A percentile compares a stretch with the other conserved stretches of the same genome.
Evolutionary conservation across 2,888 invertebrate genomes (phyloP).

Genomic region (Sussaba pulchella): DNA sequence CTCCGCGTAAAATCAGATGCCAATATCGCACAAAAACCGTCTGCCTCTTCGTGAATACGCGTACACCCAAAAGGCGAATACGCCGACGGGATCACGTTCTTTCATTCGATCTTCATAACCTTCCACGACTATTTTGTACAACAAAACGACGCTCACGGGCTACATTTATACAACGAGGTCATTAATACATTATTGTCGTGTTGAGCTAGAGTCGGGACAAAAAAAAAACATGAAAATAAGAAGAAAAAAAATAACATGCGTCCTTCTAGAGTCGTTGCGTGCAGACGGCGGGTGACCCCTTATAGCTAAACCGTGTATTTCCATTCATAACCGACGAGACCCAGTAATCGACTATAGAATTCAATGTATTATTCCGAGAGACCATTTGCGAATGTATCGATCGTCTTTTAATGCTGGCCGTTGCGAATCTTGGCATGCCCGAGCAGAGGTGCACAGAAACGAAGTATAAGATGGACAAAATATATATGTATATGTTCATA

Average conservation of each 20-base stretch:
- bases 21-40: no score
- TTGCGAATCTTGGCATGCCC: background rate
- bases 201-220: background rate
- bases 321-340: constrained; percentile 33
- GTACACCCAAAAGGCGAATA: no score
- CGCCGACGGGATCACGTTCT: no score
- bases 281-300: constrained; percentile 2
- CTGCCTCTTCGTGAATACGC: no score
- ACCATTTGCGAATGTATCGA: constrained; percentile 7
- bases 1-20: no score
- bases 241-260: no score
- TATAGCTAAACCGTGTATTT: constrained; percentile 7
- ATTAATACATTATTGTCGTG: constrained; percentile 20
- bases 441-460: background rate
- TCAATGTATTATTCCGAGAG: constrained; percentile 10
- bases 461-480: background rate
- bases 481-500: background rate
- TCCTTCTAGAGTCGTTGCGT: constrained; percentile 32
- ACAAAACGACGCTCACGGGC: background rate
- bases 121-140: background rate
- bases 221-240: constrained; percentile 12
- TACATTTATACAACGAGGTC: background rate
- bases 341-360: constrained; percentile 24
- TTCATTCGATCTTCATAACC: background rate
- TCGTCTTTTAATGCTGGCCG: background rate